Conservation (phyloP, 2,797 vertebrate species). For the Falco naumanni region DNA sequence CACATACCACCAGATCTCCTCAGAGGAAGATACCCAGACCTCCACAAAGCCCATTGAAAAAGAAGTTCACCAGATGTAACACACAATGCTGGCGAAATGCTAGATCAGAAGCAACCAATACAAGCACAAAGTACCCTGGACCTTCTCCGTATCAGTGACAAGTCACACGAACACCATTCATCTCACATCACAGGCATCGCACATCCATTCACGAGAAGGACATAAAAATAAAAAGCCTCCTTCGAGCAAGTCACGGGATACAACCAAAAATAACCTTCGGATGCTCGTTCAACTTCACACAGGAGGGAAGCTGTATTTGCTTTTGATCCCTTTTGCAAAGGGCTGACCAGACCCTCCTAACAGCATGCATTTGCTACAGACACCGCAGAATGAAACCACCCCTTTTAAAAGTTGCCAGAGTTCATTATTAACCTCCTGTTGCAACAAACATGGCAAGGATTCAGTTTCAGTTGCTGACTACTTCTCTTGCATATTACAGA, state of each 20-base stretch:
- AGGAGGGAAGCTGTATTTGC: neutral
- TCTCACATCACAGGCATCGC: neutral
- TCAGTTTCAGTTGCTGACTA: conserved; percentile 49
- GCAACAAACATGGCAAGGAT: conserved; percentile 43
- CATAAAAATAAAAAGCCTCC: neutral
- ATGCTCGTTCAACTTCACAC: neutral
- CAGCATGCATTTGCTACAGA: neutral
- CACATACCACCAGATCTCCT: neutral
- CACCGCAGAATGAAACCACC: neutral
- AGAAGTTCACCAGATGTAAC: neutral
- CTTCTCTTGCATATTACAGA: neutral
- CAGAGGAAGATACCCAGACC: neutral
- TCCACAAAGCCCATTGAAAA: neutral
- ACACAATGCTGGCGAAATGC: fast-evolving
- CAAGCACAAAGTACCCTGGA: neutral
- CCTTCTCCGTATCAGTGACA: neutral
- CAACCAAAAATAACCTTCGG: neutral
- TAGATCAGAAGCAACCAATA: neutral
- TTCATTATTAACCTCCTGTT: conserved; percentile 55
- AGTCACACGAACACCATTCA: neutral
- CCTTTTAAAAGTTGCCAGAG: conserved; percentile 30
- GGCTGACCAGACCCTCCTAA: neutral
- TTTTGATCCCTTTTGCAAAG: neutral
- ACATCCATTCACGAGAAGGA: neutral
- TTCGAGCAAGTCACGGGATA: neutral